Base-by-base conservation (phyloP, 1,140 invertebrate genomes). In the Cepaea nemoralis region DNA sequence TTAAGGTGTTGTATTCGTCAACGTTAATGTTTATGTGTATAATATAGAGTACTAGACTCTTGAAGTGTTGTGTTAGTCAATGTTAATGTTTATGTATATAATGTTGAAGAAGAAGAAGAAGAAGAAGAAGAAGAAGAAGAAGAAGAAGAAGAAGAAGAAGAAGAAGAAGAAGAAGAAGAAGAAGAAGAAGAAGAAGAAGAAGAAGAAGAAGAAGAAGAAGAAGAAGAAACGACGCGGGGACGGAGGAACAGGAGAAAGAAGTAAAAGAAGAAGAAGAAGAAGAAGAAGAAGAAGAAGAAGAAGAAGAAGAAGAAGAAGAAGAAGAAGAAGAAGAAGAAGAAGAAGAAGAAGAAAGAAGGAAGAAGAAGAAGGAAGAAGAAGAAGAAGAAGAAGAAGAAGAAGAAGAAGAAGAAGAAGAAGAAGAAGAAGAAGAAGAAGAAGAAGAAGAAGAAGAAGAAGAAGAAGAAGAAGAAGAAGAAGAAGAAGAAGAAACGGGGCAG, bases 321-420 rank as follows among this genome's bases (percentile, higher is more conserved):
- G n/a, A n/a, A 55, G 50, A 55, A 16, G n/a, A 16, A 55, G 50
- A 55, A n/a, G n/a, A n/a, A 55, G 50, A 55, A n/a, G n/a, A 55
- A 55, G 50, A 55, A n/a, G 16, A 55, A 55, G n/a, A 55, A 55
- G 50, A 55, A 55, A 55, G 50, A 55, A n/a, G 16, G 50, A 16
- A n/a, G 50, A n/a, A 55, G 16, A 16, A n/a, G n/a, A 16, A 16
- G 50, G n/a, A n/a, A 55, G 50, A 55, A 55, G n/a, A 55, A 55
- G n/a, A 55, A n/a, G n/a, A 55, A 55, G 50, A 55, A 55, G n/a
- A 55, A n/a, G n/a, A 55, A 55, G n/a, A n/a, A 55, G n/a, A n/a
- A 55, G 50, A 55, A n/a, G n/a, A n/a, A 55, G 50, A 55, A n/a
- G n/a, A n/a, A 55, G 50, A 55, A n/a, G n/a, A n/a, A 55, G 50